Conservation (phyloP, 35 echinoderm and acorn worm genomes). For the Apostichopus parvimensis region DNA sequence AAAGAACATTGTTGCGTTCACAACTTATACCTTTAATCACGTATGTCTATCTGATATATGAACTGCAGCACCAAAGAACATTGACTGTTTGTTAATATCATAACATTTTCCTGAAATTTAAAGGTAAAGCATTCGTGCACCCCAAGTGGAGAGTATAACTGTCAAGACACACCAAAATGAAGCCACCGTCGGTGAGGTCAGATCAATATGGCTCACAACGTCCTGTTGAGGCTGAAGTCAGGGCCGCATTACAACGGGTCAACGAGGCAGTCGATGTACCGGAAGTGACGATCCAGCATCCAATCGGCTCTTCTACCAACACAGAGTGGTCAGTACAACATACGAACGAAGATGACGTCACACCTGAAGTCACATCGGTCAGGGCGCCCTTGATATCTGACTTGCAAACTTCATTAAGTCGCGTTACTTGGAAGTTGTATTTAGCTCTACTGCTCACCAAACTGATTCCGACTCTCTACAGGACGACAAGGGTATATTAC, state of each 20-base stretch:
- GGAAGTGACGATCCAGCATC: neutral
- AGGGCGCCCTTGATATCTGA: neutral
- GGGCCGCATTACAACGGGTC: neutral
- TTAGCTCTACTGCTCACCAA: conserved; percentile 18
- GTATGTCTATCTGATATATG: too few species aligned
- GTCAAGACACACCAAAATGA: neutral
- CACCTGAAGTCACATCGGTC: neutral
- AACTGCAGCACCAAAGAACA: too few species aligned
- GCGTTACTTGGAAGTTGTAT: conserved; percentile 21
- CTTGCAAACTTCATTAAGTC: neutral
- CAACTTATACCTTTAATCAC: too few species aligned
- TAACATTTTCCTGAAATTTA: neutral
- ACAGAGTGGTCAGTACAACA: neutral
- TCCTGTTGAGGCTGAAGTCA: neutral
- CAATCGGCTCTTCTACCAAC: neutral
- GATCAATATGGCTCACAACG: neutral
- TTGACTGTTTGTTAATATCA: too few species aligned
- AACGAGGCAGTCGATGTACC: neutral
- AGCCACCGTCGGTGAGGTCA: neutral
- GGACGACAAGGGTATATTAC: conserved; percentile 32
- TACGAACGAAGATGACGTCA: neutral
- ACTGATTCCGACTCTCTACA: conserved; percentile 23
- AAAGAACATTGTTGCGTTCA: too few species aligned
- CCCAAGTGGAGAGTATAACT: neutral
- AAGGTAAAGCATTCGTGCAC: neutral